A percentile compares a stretch with the other conserved stretches of the same genome.
Conservation (phyloP, 2,113 vertebrate genomes). For the Brachyhypopomus occidentalis region DNA sequence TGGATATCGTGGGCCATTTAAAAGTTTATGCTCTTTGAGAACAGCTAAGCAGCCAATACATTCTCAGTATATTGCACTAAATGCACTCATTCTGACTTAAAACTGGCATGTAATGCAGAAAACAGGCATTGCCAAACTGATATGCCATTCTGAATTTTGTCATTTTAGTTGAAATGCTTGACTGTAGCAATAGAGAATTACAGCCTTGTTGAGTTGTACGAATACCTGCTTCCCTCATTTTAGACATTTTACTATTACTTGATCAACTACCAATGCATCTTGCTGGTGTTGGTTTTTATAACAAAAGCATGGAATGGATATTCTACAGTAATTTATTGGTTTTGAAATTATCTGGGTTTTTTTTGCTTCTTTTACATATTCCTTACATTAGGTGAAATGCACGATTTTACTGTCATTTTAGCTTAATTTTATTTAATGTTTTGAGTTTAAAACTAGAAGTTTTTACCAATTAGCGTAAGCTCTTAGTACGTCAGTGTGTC, state of each 20-base stretch:
- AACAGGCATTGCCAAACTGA: background rate
- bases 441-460: slow-evolving; percentile 24
- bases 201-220: slow-evolving; percentile 20
- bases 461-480: slow-evolving; percentile 11
- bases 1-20: background rate
- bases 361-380: slow-evolving; percentile 44
- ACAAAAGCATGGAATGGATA: slow-evolving; percentile 55
- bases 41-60: background rate
- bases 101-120: slow-evolving; percentile 23
- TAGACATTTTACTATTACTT: slow-evolving; percentile 36
- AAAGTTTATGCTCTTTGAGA: slow-evolving; percentile 4
- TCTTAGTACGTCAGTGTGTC: slow-evolving; percentile 14
- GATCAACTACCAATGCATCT: slow-evolving; percentile 58
- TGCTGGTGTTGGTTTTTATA: slow-evolving; percentile 49
- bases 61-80: background rate
- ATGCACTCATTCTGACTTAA: slow-evolving; percentile 7
- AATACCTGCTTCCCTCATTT: slow-evolving; percentile 6
- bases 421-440: slow-evolving; percentile 34
- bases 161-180: slow-evolving; percentile 44
- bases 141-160: slow-evolving; percentile 20
- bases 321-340: slow-evolving; percentile 54
- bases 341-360: slow-evolving; percentile 56
- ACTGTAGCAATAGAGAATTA: slow-evolving; percentile 65
- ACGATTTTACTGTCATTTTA: slow-evolving; percentile 19
- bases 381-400: slow-evolving; percentile 1